Evolutionary conservation across 2,888 invertebrate species (phyloP), one percentile per base, ranked within the genome.

Genomic region (Sycophila texana): DNA sequence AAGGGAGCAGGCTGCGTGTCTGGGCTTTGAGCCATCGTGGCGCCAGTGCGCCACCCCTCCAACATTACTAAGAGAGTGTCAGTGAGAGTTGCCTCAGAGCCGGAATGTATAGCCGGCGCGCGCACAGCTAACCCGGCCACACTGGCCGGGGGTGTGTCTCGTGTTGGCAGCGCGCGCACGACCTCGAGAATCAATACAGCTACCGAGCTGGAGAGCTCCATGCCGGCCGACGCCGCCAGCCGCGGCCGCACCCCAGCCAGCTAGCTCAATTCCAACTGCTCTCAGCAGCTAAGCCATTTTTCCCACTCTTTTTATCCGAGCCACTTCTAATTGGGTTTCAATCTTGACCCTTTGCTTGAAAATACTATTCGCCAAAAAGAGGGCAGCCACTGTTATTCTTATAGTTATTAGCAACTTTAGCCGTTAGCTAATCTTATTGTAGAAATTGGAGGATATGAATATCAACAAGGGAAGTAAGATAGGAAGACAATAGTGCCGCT

Each of bases 121-220:
- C 30, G 63, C 39, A 30, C 63, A 47, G 63, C 22, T 65, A 76
- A 80, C 74, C 74, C 77, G 77, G 77, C 70, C 74, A 73, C 18
- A 63, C 30, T 47, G 39, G 66, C 71, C 67, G 77, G 77, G 81
- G 81, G 81, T 81, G 81, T 74, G 81, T 77, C 81, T 74, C 65
- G 74, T 39, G 39, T 61, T 16, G 71, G 51, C 55, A 66, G 71
- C 72, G 72, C 74, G 71, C 70, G 71, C 70, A 57, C 30, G 20
- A 58, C 63, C 86, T 82, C 86, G 87, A 88, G 88, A 90, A 90
- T 89, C 89, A 89, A 89, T 90, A 90, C 89, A 89, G 89, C 89
- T 89, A 87, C 86, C 87, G 85, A 87, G 39, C 39, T 4, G 7
- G 39, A 39, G 39, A 39, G 76, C 73, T n/a, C 63, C 30, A 65